Base-by-base conservation (phyloP, 2,888 invertebrate genomes). In the Coelogynopora nodosa region DNA sequence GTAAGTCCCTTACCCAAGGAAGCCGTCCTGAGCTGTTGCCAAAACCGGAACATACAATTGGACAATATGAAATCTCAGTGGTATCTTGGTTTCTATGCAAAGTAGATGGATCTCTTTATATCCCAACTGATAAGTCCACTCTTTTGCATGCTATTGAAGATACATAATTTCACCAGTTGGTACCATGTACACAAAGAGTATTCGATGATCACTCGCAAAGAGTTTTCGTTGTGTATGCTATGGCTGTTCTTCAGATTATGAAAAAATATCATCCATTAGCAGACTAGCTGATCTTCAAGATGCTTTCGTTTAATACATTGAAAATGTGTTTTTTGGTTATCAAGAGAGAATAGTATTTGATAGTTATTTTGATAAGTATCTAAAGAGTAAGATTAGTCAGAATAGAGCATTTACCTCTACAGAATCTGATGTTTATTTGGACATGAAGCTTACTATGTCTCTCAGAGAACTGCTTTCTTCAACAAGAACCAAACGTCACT, bases 391-490 rank as follows among this genome's bases (percentile, higher is more conserved):
- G n/a, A n/a, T n/a, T n/a, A n/a, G n/a, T n/a, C n/a, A n/a, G n/a
- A n/a, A n/a, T n/a, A n/a, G n/a, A n/a, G n/a, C n/a, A n/a, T n/a
- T n/a, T 26, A n/a, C n/a, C n/a, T n/a, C n/a, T n/a, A n/a, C n/a
- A n/a, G n/a, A n/a, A n/a, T n/a, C n/a, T 13, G 28, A 80, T n/a
- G 81, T 26, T 26, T 80, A n/a, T 80, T 26, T 80, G 23, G 13
- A 30, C 0, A 85, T 1, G n/a, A 26, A 49, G 31, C 28, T 0
- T 10, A 1, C 0, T 5, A 67, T 0, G 0, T 67, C 13, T 82
- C n/a, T 87, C 18, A 23, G 67, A 18, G 30, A 18, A 87, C 90
- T 90, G 90, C 93, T 93, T 90, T 91, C 92, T 87, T 91, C 91
- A 84, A 94, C 90, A 31, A 94, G 90, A 82, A 92, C 92, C 84